These are phyloP conservation scores for Procavia capensis DNA, from an alignment of 2,113 vertebrate species.

Conservation along the genomic window DNA sequence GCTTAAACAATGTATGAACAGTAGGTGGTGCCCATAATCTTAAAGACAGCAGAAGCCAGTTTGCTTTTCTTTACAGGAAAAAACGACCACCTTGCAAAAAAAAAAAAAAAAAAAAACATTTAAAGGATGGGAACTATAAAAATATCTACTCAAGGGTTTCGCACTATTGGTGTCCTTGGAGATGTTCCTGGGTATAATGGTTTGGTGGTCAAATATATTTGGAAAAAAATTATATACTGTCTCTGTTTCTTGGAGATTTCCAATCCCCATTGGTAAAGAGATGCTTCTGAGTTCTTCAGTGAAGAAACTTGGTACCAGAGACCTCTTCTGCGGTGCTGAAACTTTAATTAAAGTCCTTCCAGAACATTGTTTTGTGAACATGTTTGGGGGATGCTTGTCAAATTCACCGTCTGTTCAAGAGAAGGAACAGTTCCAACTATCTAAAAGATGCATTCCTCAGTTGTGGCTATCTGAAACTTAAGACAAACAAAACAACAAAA, in stretches of 20 bases:
- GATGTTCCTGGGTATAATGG: background rate
- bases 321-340: background rate
- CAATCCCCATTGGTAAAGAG: background rate
- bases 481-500: too few relatives aligned
- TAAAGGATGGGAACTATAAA: background rate
- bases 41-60: background rate
- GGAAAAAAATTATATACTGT: slow-evolving; percentile 7
- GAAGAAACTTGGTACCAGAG: background rate
- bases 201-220: background rate
- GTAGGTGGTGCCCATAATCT: slow-evolving; percentile 80
- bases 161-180: background rate
- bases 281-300: background rate
- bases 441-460: background rate
- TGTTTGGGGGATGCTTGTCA: background rate
- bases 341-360: background rate
- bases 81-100: background rate
- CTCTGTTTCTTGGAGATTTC: background rate
- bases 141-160: background rate
- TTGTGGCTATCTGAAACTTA: background rate
- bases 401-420: background rate
- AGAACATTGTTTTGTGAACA: background rate
- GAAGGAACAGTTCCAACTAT: background rate
- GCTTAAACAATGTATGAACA: slow-evolving; percentile 27
- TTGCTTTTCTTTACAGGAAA: background rate
- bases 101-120: background rate